Evolutionary conservation across 2,797 vertebrate species (phyloP), one percentile per base, ranked within the genome.

Genomic region (Denticeps clupeoides): DNA sequence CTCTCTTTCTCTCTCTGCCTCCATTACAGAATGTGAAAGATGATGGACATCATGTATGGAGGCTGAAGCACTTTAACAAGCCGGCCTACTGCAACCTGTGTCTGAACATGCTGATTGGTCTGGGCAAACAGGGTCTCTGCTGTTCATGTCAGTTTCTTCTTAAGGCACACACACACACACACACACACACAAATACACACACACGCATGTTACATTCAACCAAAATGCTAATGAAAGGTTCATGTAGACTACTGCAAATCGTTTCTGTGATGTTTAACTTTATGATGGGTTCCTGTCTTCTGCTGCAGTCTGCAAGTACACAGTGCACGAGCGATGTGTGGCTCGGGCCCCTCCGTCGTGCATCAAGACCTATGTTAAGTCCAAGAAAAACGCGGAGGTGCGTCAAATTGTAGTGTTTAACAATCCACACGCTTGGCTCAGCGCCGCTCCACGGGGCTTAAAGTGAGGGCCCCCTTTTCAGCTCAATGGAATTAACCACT

Each of bases 1-100:
- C 4, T 0, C 0, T 11, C 19, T 5, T 3, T 19, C 16, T 37
- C 7, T 41, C 13, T 28, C 29, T 56, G 5, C 41, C 12, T 11
- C 23, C 22, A 46, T 45, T 25, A 2, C 53, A 97, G 93, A 87
- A 86, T 0, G 84, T 87, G 25, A 86, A 88, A 59, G 90, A 93
- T 0, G 92, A 97, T 0, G 93, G 93, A 12, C 87, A 90, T 42
- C 93, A 97, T 0, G 82, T 87, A 22, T 97, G 93, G 92, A 89
- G 81, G 67, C 72, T 97, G 77, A 97, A 96, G 77, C 90, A 96
- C 70, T 97, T 97, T 83, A 96, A 92, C 81, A 94, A 91, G 48
- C 91, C 91, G 0, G 89, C 91, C 33, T 97, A 91, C 79, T 97
- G 93, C 77, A 95, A 96, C 77, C 90, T 84, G 79, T 97, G 93